phyloP scores from a whole-genome alignment of 2,888 invertebrate genomes.

The Calameuta idolon region DNA sequence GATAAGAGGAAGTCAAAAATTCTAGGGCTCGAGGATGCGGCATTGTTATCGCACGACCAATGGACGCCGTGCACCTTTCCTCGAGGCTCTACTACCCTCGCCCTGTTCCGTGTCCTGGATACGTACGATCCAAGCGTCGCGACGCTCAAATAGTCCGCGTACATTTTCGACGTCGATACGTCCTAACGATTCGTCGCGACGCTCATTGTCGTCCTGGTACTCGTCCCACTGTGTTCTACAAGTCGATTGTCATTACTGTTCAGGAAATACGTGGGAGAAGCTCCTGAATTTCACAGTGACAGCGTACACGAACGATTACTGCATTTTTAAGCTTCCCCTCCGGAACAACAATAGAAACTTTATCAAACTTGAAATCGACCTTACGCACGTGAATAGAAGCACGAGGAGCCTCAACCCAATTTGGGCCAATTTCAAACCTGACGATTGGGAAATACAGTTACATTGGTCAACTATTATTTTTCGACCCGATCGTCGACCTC shows the following conservation, averaged over 20 bases:
- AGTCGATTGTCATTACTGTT: not conserved
- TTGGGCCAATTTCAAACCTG: not conserved
- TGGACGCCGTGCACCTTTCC: not conserved
- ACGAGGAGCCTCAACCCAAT: not conserved
- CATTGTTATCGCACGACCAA: not conserved
- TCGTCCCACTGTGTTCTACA: not conserved
- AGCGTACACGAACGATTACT: not conserved
- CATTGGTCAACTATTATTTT: not conserved
- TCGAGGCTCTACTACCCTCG: not conserved
- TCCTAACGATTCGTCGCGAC: not conserved
- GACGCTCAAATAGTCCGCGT: not conserved
- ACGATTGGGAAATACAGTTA: not conserved
- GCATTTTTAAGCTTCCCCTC: no score
- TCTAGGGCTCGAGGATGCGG: not conserved
- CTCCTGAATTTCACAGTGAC: not conserved
- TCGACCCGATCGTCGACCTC: not conserved
- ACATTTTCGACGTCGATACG: not conserved
- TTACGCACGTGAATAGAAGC: not conserved
- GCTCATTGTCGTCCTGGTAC: not conserved
- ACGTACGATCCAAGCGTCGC: not conserved
- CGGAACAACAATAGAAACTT: not conserved
- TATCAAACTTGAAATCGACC: not conserved
- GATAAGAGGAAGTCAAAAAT: not conserved
- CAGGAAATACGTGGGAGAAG: not conserved
- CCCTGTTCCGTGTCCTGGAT: not conserved